Evolutionary conservation across 23 tunicate genomes (phyloP).

Genomic region (Ciona savignyi): DNA sequence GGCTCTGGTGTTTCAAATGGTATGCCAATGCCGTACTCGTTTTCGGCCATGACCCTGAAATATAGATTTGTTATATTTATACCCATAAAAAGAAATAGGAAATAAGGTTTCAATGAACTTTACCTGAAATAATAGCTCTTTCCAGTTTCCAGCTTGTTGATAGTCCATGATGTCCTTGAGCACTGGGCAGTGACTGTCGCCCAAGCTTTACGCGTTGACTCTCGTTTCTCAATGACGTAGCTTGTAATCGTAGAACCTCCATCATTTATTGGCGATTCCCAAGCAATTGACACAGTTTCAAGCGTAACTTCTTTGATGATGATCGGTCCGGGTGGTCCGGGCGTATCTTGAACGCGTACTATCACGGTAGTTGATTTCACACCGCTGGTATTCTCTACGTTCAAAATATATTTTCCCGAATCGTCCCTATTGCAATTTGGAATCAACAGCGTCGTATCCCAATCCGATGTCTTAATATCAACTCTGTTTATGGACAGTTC

Average conservation of each 20-base stretch:
- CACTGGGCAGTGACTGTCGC: constrained; percentile 78
- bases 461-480: constrained; percentile 62
- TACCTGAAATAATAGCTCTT: constrained; percentile 80
- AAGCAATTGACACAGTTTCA: constrained; percentile 45
- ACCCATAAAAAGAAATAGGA: neutral
- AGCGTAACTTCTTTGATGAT: constrained; percentile 47
- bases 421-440: constrained; percentile 89
- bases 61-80: no score
- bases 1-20: constrained; percentile 61
- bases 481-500: constrained; percentile 65
- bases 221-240: constrained; percentile 88
- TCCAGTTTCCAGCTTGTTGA: constrained; percentile 74
- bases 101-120: neutral
- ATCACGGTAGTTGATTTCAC: constrained; percentile 61
- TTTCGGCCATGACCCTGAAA: constrained; percentile 90
- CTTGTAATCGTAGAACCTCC: constrained; percentile 80
- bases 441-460: constrained; percentile 63
- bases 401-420: constrained; percentile 63
- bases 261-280: constrained; percentile 81
- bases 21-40: constrained; percentile 82
- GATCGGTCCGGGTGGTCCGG: constrained; percentile 83
- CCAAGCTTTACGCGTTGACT: constrained; percentile 82
- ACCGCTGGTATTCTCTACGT: constrained; percentile 75
- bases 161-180: constrained; percentile 56
- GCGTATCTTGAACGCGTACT: constrained; percentile 88